phyloP scores from a whole-genome alignment of 2,113 vertebrate genomes.

The Meriones unguiculatus region DNA sequence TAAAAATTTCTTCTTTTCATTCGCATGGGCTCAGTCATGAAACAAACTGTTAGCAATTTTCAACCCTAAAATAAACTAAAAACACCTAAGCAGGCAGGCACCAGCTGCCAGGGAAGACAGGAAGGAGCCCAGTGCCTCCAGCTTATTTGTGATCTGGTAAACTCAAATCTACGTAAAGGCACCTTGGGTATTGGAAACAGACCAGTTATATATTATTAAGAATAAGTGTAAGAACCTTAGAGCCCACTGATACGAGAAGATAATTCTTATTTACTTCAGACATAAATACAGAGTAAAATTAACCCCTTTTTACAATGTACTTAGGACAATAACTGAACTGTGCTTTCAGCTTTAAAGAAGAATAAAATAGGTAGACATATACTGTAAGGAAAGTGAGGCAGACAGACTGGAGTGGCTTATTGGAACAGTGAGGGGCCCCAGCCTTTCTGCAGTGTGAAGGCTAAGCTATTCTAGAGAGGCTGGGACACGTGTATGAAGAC shows the following conservation, averaged over 20 bases:
- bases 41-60: background rate
- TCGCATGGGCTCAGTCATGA: background rate
- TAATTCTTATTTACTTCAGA: background rate
- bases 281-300: background rate
- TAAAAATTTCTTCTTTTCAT: background rate
- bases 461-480: background rate
- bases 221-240: background rate
- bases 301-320: background rate
- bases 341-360: background rate
- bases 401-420: background rate
- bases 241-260: background rate
- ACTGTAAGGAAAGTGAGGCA: background rate
- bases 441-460: background rate
- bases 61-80: background rate
- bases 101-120: background rate
- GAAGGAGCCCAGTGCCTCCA: background rate
- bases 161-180: background rate
- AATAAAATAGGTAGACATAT: background rate
- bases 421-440: background rate
- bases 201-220: background rate
- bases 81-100: background rate
- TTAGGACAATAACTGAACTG: background rate
- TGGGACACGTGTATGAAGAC: background rate
- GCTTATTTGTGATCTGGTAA: background rate
- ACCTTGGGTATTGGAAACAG: background rate